These are phyloP conservation scores for Cantharis nigra DNA, from an alignment of 2,888 invertebrate genomes.

Conservation along the genomic window DNA sequence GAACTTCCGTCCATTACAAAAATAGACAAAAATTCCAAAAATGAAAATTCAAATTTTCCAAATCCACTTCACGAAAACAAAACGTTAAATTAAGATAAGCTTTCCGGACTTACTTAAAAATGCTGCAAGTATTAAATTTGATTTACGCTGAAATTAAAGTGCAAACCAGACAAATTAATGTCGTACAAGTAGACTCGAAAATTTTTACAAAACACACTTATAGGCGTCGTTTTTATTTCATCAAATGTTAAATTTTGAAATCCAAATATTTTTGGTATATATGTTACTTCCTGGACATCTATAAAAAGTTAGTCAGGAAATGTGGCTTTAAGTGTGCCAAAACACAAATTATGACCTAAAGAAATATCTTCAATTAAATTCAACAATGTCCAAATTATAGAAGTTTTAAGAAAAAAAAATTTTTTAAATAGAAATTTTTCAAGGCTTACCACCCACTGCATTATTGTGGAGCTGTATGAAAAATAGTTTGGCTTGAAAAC, in stretches of 20 bases:
- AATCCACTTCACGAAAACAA: neutral
- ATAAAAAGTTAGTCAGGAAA: conserved; percentile 27
- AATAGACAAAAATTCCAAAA: neutral
- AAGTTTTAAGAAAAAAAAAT: neutral
- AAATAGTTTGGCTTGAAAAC: neutral
- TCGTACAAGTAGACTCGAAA: neutral
- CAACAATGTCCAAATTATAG: neutral
- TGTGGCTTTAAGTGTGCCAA: conserved; percentile 18
- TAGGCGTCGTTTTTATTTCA: conserved; percentile 10
- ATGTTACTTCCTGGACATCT: conserved; percentile 20
- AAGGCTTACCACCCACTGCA: neutral
- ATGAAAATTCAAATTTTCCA: neutral
- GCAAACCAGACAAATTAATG: conserved; percentile 2
- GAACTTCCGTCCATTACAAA: neutral
- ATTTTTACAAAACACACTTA: neutral
- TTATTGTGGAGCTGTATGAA: neutral
- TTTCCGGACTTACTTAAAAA: neutral
- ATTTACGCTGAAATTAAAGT: neutral
- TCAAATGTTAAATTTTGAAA: neutral
- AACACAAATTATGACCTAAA: conserved; percentile 9
- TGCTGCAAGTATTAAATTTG: conserved; percentile 4
- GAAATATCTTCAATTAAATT: neutral
- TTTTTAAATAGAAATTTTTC: neutral
- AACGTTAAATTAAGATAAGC: neutral
- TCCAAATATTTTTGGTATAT: neutral